Percentiles rank a stretch among this genome's conserved stretches.
Conservation (phyloP, 1,140 invertebrate species). For the Helicoverpa zea region DNA sequence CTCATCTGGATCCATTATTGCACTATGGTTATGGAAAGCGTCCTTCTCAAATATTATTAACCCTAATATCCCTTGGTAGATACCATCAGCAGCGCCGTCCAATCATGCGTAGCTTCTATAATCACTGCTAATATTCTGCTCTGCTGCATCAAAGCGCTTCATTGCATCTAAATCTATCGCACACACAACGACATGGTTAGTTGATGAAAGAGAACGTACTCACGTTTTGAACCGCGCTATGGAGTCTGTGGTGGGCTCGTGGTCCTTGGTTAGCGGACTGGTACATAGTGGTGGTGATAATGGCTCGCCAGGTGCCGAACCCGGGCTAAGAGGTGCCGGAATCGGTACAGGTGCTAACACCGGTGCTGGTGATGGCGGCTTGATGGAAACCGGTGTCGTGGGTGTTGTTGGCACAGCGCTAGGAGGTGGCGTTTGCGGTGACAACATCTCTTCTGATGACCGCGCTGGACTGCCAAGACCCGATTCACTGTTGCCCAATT, state of each 20-base stretch:
- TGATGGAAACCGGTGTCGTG: slow-evolving; percentile 21
- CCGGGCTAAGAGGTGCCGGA: slow-evolving; percentile 54
- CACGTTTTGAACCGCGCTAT: slow-evolving; percentile 85
- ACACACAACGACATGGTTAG: slow-evolving; percentile 35
- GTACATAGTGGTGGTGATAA: slow-evolving; percentile 81
- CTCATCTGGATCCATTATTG: no score
- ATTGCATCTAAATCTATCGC: slow-evolving; percentile 42
- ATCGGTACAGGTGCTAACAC: not conserved
- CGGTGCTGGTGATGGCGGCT: slow-evolving; percentile 30
- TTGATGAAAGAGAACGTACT: slow-evolving; percentile 57
- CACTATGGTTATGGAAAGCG: no score
- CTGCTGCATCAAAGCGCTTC: not conserved
- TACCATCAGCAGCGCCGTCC: not conserved
- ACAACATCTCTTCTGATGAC: slow-evolving; percentile 77
- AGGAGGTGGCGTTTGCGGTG: slow-evolving; percentile 75
- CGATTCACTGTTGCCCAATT: slow-evolving; percentile 76
- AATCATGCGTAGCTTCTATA: not conserved
- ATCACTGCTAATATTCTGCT: not conserved
- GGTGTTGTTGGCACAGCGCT: slow-evolving; percentile 47
- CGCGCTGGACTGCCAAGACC: slow-evolving; percentile 84
- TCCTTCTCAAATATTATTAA: no score
- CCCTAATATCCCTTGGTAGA: no score
- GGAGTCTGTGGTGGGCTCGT: slow-evolving; percentile 73
- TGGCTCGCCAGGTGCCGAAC: slow-evolving; percentile 61
- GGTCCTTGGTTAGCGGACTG: slow-evolving; percentile 78